Evolutionary conservation across 2,797 vertebrate genomes (phyloP).

Genomic region (Hephaestus fuliginosus): DNA sequence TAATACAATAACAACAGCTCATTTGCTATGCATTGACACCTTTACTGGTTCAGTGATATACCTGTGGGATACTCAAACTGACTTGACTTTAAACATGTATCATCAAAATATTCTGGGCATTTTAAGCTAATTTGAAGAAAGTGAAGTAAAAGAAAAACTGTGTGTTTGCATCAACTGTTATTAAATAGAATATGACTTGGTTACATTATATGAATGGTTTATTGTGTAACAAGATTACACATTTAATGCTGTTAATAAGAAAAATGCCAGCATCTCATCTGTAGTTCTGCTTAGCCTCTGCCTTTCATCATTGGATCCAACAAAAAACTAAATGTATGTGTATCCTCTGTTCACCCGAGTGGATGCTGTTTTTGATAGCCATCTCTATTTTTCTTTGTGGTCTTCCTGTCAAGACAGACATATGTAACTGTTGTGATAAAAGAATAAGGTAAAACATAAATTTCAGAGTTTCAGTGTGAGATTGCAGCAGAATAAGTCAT

Average conservation of each 20-base stretch:
- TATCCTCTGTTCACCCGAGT: not conserved
- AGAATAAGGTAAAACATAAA: conserved; percentile 12
- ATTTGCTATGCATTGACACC: conserved; percentile 7
- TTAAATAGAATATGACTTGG: not conserved
- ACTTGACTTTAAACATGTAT: not conserved
- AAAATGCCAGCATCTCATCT: not conserved
- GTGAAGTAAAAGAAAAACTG: not conserved
- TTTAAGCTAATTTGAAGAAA: not conserved
- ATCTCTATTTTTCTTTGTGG: not conserved
- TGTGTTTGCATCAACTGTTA: not conserved
- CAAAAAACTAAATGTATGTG: not conserved
- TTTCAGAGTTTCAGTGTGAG: conserved; percentile 27
- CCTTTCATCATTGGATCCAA: not conserved
- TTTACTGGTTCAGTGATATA: not conserved
- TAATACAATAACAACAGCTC: conserved; percentile 3
- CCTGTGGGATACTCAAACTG: not conserved
- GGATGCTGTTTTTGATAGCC: not conserved
- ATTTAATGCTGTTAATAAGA: not conserved
- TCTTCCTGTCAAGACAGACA: conserved; percentile 18
- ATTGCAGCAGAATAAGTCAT: conserved; percentile 37
- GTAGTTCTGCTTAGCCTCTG: not conserved
- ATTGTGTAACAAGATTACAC: not conserved
- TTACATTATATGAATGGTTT: not conserved
- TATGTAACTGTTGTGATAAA: conserved; percentile 25
- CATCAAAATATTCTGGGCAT: not conserved